Evolutionary conservation across 1,140 invertebrate genomes (phyloP), one percentile per base, ranked within the genome.

Genomic region (Maconellicoccus hirsutus): DNA sequence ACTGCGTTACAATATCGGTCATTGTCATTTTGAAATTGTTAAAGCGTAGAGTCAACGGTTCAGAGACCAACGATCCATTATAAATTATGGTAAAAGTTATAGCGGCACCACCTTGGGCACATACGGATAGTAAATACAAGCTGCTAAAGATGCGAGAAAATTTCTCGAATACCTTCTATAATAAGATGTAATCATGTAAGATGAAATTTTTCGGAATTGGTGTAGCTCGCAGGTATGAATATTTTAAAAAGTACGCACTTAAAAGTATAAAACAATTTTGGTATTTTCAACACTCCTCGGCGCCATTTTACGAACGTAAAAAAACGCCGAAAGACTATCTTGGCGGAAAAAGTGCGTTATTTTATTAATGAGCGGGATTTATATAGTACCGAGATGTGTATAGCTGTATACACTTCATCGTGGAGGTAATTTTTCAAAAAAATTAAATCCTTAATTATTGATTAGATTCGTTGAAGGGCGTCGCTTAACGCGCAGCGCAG

Each of bases 381-480:
- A 19, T 3, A 14, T 2, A 52, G 42, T 19, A 52, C 42, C 29
- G 29, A 33, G 29, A 33, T 33, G 29, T 33, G 29, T 12, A 33
- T 12, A 33, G n/a, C n/a, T 33, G 29, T 33, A 33, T 33, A 33
- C 12, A 33, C 29, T 16, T 4, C 42, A 19, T 3, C 42, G 42
- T 3, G 16, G 29, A 33, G n/a, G 42, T 52, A 52, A 52, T 52
- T 52, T 52, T 52, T 52, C 42, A 19, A 16, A 52, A 52, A 52
- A 52, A 52, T 52, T 52, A 52, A 52, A 52, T 52, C 42, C 16
- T 52, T 52, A 52, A 52, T 52, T 52, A 52, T 52, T 52, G 42
- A 52, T 52, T 16, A 52, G 42, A 52, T 52, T 33, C 42, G 42
- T 52, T 14, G 42, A 2, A 8, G 12, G 42, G 6, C 12, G 42